Evolutionary conservation across 2,888 invertebrate species (phyloP).

Genomic region (Tanaodytes sp.): DNA sequence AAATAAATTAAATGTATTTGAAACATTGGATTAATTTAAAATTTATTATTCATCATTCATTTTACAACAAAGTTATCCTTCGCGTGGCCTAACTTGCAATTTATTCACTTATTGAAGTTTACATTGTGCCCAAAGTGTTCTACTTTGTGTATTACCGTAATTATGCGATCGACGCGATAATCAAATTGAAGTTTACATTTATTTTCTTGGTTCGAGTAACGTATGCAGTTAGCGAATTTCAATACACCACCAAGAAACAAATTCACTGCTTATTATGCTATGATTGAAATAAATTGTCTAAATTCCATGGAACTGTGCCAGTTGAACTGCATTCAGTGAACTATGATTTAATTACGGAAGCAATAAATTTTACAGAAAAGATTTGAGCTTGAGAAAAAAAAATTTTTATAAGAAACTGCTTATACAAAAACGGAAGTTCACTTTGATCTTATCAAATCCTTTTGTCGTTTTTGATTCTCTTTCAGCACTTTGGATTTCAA

Average conservation of each 20-base stretch:
- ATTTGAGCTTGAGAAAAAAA: too few relatives aligned
- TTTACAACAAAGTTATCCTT: slow-evolving; percentile 21
- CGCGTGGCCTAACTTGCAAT: slow-evolving; percentile 2
- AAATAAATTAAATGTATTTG: too few relatives aligned
- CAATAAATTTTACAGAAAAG: slow-evolving; percentile 58
- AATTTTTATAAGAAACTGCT: too few relatives aligned
- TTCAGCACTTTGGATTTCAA: slow-evolving; percentile 90
- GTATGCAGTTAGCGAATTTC: too few relatives aligned
- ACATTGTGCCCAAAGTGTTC: slow-evolving; percentile 24
- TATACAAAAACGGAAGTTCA: slow-evolving; percentile 62
- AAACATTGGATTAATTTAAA: slow-evolving; percentile 13
- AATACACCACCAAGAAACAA: too few relatives aligned
- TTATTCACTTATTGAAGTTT: slow-evolving; percentile 15
- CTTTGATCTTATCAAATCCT: slow-evolving; percentile 64
- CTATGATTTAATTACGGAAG: slow-evolving; percentile 33
- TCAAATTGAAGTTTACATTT: too few relatives aligned
- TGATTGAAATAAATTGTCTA: slow-evolving; percentile 71
- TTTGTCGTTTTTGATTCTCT: slow-evolving; percentile 75
- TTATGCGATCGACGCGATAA: too few relatives aligned
- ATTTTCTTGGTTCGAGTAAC: too few relatives aligned
- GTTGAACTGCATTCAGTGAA: slow-evolving; percentile 63
- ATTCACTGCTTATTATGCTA: slow-evolving; percentile 25
- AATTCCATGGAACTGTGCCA: slow-evolving; percentile 60
- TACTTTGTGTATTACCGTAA: neutral
- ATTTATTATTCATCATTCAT: slow-evolving; percentile 14